Evolutionary conservation across 2,888 invertebrate genomes (phyloP), one percentile per base, ranked within the genome.

Genomic region (Mechanitis messenoides): DNA sequence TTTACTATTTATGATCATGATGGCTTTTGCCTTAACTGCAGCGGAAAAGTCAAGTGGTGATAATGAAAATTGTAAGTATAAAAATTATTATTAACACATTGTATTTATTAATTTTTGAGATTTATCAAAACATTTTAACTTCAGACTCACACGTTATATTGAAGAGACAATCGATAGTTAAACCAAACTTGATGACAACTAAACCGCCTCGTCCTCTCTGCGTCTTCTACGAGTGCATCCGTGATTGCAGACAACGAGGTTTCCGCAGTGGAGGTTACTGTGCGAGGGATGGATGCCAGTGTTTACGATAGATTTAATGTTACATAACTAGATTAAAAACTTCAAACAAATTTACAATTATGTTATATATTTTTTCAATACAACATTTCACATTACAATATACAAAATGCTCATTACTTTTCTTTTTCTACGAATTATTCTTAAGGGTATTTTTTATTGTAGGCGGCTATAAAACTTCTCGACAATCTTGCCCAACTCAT

Each of bases 171-270:
- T 33, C 42, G 7, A 42, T 42, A 42, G 42, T 60, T 1, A 56
- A 47, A 7, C 33, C 56, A 12, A 45, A 46, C 0, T 33, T 45
- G n/a, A 45, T 56, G 33, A 28, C 20, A 2, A 38, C 3, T 50
- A 75, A 73, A 7, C 76, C 79, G 0, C 78, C 77, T 31, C 67
- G 68, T 33, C 69, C 74, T 6, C 68, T 72, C 4, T 84, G 84
- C 61, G 68, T 79, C 0, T 82, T 82, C 65, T 82, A 77, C 66
- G 72, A 81, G 55, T 84, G 84, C 69, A 80, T 71, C 9, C 74
- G 74, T 0, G 35, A 35, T 35, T 35, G 35, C 35, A 35, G 35
- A 35, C 3, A 35, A 35, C 35, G 35, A 5, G 35, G 35, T 6
- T 35, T 35, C 35, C 35, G 35, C 35, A 35, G 35, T 35, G 35